These are phyloP conservation scores for Caenorhabditis inopinata DNA, from an alignment of 1,140 invertebrate genomes.

Conservation along the genomic window DNA sequence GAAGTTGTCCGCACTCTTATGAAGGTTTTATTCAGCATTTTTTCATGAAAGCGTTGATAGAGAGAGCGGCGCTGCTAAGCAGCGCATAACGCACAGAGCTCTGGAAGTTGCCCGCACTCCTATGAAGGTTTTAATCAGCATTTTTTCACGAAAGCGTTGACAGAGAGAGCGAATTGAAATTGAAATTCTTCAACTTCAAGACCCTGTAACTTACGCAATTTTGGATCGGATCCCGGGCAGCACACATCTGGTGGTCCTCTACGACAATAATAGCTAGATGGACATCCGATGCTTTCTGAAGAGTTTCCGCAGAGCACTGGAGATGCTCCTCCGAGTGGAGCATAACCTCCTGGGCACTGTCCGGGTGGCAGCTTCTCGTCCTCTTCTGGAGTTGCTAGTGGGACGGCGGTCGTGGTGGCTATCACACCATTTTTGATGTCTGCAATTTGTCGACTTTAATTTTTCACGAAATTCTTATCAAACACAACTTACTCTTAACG, in stretches of 20 bases:
- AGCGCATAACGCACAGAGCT: too few species aligned
- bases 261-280: constrained; percentile 59
- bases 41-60: too few species aligned
- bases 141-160: too few species aligned
- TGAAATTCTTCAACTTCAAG: too few species aligned
- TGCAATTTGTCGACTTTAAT: not conserved
- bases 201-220: constrained; percentile 2
- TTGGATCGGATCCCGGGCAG: constrained; percentile 52
- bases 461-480: too few species aligned
- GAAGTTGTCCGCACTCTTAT: too few species aligned
- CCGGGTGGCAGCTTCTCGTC: constrained; percentile 52
- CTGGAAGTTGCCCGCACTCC: too few species aligned
- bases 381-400: not conserved
- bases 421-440: constrained; percentile 48
- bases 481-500: not conserved
- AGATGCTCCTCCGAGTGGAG: constrained; percentile 58
- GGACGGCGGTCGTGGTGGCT: constrained; percentile 52
- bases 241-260: constrained; percentile 64
- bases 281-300: constrained; percentile 64
- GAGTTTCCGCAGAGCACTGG: constrained; percentile 65
- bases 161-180: too few species aligned
- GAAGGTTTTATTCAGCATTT: too few species aligned
- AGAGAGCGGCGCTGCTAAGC: too few species aligned
- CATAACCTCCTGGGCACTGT: constrained; percentile 55
- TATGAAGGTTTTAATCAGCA: too few species aligned